phyloP scores from a whole-genome alignment of 2,113 vertebrate species.

The Pelodiscus sinensis region DNA sequence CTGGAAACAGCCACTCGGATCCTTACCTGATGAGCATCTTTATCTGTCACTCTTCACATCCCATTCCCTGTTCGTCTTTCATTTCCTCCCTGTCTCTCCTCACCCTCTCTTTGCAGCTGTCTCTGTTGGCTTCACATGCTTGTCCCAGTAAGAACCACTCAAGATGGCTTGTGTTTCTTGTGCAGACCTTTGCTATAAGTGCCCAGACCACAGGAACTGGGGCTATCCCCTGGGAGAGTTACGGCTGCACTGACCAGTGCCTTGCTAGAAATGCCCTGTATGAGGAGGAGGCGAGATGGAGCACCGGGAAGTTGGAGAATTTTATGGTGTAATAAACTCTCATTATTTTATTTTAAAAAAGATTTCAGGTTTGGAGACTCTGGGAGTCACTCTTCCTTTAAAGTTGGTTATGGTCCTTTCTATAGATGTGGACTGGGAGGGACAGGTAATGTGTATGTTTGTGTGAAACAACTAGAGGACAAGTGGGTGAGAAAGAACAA shows the following conservation, averaged over 20 bases:
- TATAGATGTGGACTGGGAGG: background rate
- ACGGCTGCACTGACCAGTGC: background rate
- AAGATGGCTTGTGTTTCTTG: background rate
- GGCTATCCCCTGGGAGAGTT: background rate
- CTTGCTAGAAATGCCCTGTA: background rate
- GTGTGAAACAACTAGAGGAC: background rate
- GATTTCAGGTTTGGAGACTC: conserved; percentile 5
- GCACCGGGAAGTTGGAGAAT: background rate
- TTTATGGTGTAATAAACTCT: background rate
- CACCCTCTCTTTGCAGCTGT: background rate
- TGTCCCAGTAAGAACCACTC: background rate
- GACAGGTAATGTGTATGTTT: background rate
- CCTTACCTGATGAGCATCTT: background rate
- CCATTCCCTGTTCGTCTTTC: background rate
- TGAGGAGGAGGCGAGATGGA: background rate
- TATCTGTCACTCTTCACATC: background rate
- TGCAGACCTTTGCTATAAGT: conserved; percentile 39
- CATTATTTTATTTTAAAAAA: background rate
- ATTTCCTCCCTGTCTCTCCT: background rate
- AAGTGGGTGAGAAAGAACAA: background rate
- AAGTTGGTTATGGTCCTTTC: background rate
- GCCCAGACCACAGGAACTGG: background rate
- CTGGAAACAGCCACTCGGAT: background rate
- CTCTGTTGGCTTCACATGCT: background rate
- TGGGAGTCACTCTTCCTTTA: conserved; percentile 36